Evolutionary conservation across 2,888 invertebrate genomes (phyloP).

Genomic region (Ophion ellenae): DNA sequence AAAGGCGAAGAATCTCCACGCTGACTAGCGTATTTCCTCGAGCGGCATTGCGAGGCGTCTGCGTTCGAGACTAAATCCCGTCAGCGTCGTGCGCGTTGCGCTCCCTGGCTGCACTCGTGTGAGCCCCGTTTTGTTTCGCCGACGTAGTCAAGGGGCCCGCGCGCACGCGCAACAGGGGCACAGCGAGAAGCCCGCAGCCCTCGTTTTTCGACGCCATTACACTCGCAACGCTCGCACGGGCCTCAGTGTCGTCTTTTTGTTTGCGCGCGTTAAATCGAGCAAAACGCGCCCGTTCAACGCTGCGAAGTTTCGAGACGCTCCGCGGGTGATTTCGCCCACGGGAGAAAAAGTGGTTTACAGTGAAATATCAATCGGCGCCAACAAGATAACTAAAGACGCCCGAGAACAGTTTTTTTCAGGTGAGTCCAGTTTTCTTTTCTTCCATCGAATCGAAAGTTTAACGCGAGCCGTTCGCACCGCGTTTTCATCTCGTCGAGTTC

Average conservation of each 20-base stretch:
- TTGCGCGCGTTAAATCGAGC: slow-evolving; percentile 5
- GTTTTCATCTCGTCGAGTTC: background rate
- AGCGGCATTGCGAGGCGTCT: slow-evolving; percentile 14
- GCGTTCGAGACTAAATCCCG: slow-evolving; percentile 70
- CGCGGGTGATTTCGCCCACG: background rate
- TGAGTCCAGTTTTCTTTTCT: slow-evolving; percentile 13
- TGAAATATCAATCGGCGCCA: background rate
- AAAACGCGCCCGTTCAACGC: background rate
- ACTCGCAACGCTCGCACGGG: slow-evolving; percentile 28
- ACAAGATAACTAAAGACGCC: background rate
- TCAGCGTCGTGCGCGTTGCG: background rate
- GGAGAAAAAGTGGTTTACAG: slow-evolving; percentile 19
- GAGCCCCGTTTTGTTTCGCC: slow-evolving; percentile 77
- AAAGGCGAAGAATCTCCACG: background rate
- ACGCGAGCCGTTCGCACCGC: background rate
- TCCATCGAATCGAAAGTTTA: background rate
- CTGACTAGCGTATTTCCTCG: slow-evolving; percentile 12
- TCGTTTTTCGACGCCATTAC: slow-evolving; percentile 46
- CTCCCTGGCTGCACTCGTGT: slow-evolving; percentile 65
- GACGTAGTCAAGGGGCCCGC: slow-evolving; percentile 72
- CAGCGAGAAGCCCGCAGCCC: slow-evolving; percentile 68
- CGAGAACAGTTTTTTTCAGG: slow-evolving; percentile 43
- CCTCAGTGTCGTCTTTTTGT: background rate
- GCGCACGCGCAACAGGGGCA: background rate
- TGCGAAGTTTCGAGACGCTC: background rate